Conservation (phyloP, 2,113 vertebrate genomes). For the Sinocyclocheilus grahami region DNA sequence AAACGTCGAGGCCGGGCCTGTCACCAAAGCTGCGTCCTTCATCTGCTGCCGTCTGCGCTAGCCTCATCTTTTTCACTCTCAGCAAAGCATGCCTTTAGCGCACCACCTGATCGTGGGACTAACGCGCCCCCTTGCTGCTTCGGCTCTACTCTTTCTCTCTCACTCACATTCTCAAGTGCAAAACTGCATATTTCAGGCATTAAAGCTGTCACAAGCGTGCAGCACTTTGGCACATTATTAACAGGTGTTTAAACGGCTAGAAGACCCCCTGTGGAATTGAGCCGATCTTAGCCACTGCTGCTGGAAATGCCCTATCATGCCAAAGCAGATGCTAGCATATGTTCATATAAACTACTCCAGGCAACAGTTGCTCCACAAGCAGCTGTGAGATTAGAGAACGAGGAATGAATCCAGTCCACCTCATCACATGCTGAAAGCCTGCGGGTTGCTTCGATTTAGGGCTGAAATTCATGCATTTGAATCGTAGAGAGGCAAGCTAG, state of each 20-base stretch:
- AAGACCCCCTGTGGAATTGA: conserved; percentile 10
- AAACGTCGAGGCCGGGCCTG: conserved; percentile 62
- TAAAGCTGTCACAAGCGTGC: conserved; percentile 12
- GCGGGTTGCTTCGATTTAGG: conserved; percentile 31
- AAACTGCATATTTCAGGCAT: conserved; percentile 34
- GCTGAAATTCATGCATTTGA: conserved; percentile 19
- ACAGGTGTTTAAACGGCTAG: conserved; percentile 41
- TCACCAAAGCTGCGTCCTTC: conserved; percentile 56
- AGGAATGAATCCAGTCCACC: conserved; percentile 44
- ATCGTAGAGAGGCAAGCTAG: not conserved
- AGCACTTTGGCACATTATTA: conserved; percentile 2
- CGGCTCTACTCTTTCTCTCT: not conserved
- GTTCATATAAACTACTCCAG: conserved; percentile 56
- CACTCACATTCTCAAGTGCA: conserved; percentile 3
- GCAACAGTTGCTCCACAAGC: conserved; percentile 52
- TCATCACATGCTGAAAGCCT: conserved; percentile 62
- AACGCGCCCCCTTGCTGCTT: conserved; percentile 27
- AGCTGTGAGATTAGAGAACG: conserved; percentile 41
- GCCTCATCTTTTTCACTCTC: conserved; percentile 36
- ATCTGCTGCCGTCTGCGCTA: conserved; percentile 53
- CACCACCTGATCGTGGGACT: conserved; percentile 41
- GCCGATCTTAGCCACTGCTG: conserved; percentile 1
- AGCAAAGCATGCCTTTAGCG: conserved; percentile 51
- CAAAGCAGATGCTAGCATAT: conserved; percentile 37
- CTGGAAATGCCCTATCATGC: conserved; percentile 20